These are phyloP conservation scores for Hypolimnas misippus DNA, from an alignment of 2,888 invertebrate species.

Conservation along the genomic window DNA sequence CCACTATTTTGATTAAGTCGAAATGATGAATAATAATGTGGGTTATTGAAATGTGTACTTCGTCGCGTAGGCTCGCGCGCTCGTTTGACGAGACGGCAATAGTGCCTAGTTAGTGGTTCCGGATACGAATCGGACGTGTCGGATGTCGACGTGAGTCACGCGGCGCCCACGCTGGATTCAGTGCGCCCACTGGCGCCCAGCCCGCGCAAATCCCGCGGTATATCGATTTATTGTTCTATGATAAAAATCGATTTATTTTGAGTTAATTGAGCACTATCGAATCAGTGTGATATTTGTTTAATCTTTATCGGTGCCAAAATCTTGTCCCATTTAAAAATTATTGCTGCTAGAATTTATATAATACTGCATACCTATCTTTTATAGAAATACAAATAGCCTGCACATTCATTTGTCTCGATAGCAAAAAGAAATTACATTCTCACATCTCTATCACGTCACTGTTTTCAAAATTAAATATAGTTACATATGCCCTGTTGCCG, in stretches of 20 bases:
- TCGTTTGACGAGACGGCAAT: conserved; percentile 67
- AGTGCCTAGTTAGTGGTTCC: conserved; percentile 81
- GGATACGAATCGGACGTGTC: conserved; percentile 84
- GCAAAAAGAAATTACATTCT: background rate
- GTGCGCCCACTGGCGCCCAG: conserved; percentile 56
- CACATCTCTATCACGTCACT: conserved; percentile 35
- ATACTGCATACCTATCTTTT: background rate
- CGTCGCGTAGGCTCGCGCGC: conserved; percentile 69
- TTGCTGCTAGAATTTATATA: too few species aligned
- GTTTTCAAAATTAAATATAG: conserved; percentile 58
- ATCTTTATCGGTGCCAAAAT: background rate
- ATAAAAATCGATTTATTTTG: conserved; percentile 35
- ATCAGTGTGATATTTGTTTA: background rate
- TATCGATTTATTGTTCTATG: conserved; percentile 41
- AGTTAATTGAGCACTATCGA: conserved; percentile 21
- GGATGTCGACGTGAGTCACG: conserved; percentile 84
- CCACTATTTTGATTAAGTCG: conserved; percentile 1
- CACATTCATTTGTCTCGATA: background rate
- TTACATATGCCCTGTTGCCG: conserved; percentile 57
- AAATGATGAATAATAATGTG: conserved; percentile 41
- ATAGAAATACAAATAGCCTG: background rate
- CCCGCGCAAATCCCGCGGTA: conserved; percentile 43
- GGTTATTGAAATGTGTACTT: conserved; percentile 63
- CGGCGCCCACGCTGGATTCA: conserved; percentile 68
- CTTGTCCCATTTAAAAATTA: too few species aligned